Evolutionary conservation across 2,113 vertebrate genomes (phyloP), one percentile per base, ranked within the genome.

Genomic region (Pogona vitticeps): DNA sequence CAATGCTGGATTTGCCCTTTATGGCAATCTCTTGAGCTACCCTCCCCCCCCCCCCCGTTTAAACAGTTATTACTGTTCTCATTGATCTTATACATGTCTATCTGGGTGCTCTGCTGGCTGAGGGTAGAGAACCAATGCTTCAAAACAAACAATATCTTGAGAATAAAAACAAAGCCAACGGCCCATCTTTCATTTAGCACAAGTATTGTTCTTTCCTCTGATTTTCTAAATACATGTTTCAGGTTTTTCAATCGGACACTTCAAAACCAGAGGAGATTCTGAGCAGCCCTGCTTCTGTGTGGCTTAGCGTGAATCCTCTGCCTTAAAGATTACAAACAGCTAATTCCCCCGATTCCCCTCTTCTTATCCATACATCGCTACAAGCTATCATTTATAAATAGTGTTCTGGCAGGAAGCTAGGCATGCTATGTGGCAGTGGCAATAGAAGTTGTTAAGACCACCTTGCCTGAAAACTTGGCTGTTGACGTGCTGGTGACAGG

Each of bases 381-480:
- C 76, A 73, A 96, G 94, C 90, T 90, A 96, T 91, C 86, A 91
- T 91, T 91, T 95, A 95, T 92, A 94, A 95, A 96, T 90, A 91
- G 85, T 86, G 85, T 88, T 90, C 83, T 88, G 80, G 87, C 93
- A 89, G 86, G 91, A 94, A 94, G 93, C 83, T 84, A 92, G 92
- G 88, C 91, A 89, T 95, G 94, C 94, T 94, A 87, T 87, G 89
- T 88, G 86, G 87, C 87, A 59, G 89, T 93, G 92, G 92, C 87
- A 91, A 89, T 86, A 82, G 93, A 93, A 95, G 90, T 88, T 90
- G 91, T 75, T 93, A 95, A 94, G 94, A 91, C 93, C 93, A 95
- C 94, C 95, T 96, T 93, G 96, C 96, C 96, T 92, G 94, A 96
- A 93, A 97, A 96, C 94, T 90, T 96, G 95, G 94, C 95, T 93